Evolutionary conservation across 1,140 invertebrate genomes (phyloP), one percentile per base, ranked within the genome.

Genomic region (Tribolium castaneum): DNA sequence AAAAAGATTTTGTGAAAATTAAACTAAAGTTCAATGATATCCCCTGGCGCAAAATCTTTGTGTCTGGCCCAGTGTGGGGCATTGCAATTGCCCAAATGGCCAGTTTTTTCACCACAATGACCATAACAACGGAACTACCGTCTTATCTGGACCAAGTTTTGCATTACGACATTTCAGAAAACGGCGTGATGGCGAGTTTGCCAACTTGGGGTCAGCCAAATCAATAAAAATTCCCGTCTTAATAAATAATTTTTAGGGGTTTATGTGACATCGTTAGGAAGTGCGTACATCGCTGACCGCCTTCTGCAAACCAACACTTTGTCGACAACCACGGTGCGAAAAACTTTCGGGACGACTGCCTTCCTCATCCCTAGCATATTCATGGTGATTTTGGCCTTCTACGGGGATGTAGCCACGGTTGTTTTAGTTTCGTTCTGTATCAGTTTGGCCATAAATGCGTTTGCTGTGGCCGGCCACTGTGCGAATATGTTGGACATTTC

Each of bases 121-220:
- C 22, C 49, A 50, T 72, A 51, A n/a, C 9, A 7, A 25, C 19
- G 10, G 14, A 72, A 12, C 12, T 72, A 25, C 70, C 70, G 5
- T 22, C 70, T 19, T 72, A 72, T 72, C 7, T 72, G 3, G 50
- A 72, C 19, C 45, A 72, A 51, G 70, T 72, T 4, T 22, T 72
- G 9, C 70, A 72, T 35, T 72, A 22, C 12, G 19, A 72, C n/a
- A 50, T 52, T 49, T 6, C 30, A 49, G 5, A 72, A 50, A 72
- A 35, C 12, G 70, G 70, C 9, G 3, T 72, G 1, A 13, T 50
- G 16, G 30, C 70, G 1, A 25, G 45, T 52, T 6, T 72, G 14
- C 70, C 70, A 35, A 51, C 3, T 12, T 51, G 16, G 50, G 70
- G 35, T 72, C 6, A n/a, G 45, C 2, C 5, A 51, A 22, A 39